Evolutionary conservation across 37 sponge, comb jelly and placozoan species (phyloP).

Genomic region (Halisarca cf. caerulea): DNA sequence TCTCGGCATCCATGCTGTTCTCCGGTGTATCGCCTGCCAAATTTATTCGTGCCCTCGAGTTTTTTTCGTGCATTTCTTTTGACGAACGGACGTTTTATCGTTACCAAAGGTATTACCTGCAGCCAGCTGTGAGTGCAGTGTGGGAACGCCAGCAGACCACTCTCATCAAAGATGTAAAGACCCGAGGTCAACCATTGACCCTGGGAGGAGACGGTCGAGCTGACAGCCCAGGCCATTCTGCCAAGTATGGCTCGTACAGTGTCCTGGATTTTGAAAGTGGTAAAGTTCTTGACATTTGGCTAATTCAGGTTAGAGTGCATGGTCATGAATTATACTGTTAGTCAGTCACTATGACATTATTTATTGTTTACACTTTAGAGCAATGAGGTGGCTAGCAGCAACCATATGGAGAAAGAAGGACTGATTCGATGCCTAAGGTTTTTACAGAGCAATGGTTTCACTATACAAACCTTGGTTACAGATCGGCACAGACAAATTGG

Average conservation of each 20-base stretch:
- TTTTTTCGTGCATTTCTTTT: neutral
- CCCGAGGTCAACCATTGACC: neutral
- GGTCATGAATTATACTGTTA: too few relatives aligned
- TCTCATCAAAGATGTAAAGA: neutral
- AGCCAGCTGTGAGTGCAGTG: neutral
- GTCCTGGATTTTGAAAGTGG: neutral
- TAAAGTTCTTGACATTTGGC: constrained; percentile 7
- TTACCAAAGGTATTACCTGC: neutral
- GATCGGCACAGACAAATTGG: constrained; percentile 52
- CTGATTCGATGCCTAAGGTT: constrained; percentile 12
- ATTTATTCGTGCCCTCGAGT: neutral
- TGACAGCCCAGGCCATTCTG: constrained; percentile 35
- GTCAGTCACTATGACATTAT: too few relatives aligned
- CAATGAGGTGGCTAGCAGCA: constrained; percentile 45
- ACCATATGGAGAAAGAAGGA: constrained; percentile 71
- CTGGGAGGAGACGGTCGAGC: constrained; percentile 20
- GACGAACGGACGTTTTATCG: neutral
- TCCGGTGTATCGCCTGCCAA: neutral
- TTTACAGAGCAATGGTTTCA: constrained; percentile 19
- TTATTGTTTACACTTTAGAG: too few relatives aligned
- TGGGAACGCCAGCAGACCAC: neutral
- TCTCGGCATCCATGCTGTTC: neutral
- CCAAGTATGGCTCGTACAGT: constrained; percentile 27
- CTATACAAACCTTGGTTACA: constrained; percentile 23
- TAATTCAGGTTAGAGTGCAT: neutral